These are phyloP conservation scores for Euproctis similis DNA, from an alignment of 2,888 invertebrate species.

Conservation along the genomic window DNA sequence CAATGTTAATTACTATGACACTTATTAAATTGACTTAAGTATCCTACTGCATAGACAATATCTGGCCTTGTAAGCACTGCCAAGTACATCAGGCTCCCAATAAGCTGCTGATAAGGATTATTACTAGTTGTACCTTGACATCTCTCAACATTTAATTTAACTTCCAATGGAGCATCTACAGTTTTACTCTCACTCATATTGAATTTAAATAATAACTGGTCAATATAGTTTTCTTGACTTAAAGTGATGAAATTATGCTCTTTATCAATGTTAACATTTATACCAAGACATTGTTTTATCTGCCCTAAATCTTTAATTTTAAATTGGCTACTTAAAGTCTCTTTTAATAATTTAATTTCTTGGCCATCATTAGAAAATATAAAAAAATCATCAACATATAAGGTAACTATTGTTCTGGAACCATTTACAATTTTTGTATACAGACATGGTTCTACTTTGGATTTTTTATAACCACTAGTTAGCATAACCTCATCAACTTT, in stretches of 20 bases:
- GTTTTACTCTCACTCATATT: neutral
- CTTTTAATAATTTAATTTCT: too few relatives aligned
- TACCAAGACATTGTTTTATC: too few relatives aligned
- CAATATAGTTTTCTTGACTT: neutral
- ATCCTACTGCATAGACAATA: neutral
- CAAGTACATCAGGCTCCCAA: neutral
- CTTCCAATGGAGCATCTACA: neutral
- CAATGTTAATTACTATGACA: constrained; percentile 7
- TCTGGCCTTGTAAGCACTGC: constrained; percentile 1
- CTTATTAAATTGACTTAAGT: neutral
- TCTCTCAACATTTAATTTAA: neutral
- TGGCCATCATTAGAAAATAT: too few relatives aligned
- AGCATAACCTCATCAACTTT: neutral
- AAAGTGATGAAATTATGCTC: neutral
- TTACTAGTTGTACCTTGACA: neutral
- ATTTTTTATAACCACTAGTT: neutral
- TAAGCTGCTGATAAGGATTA: neutral
- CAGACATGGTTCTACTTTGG: neutral
- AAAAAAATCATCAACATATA: too few relatives aligned
- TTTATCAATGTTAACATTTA: too few relatives aligned
- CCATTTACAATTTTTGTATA: too few relatives aligned
- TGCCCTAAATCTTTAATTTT: too few relatives aligned
- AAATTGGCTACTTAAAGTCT: too few relatives aligned
- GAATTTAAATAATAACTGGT: neutral
- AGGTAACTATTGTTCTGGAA: too few relatives aligned